Evolutionary conservation across 1,140 invertebrate species (phyloP), one percentile per base, ranked within the genome.

Genomic region (Aethina tumida): DNA sequence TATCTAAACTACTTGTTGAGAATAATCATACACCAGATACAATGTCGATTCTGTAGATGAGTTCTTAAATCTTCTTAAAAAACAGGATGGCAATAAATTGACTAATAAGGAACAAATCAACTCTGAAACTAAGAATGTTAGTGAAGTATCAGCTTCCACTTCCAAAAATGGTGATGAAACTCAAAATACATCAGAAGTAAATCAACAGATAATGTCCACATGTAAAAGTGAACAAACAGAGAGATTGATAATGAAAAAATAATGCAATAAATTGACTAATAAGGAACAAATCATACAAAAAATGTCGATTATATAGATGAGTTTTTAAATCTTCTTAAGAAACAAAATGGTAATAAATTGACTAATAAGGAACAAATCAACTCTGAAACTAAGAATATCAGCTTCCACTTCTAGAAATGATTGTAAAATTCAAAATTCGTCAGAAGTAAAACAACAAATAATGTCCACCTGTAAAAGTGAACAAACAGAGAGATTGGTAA

Each of bases 1-100:
- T 53, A 9, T 33, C 54, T 21, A 47, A 44, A 41, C 20, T 47
- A 10, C 14, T 55, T 1, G 10, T 14, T 15, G 21, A 39, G 9
- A 6, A n/a, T n/a, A n/a, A n/a, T n/a, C 16, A 6, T 20, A 47
- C 15, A 20, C n/a, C 24, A 14, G 14, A 16, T 36, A 29, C 33
- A 8, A 39, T 27, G 10, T 5, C 16, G 14, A 28, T 24, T 13
- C 24, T 21, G 29, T 50, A 19, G 27, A 39, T 2, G 16, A 34
- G 9, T 46, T 42, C 22, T 34, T 52, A 15, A 32, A 19, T 15
- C 16, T 19, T 5, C 0, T 35, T 17, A 43, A 43, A 22, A n/a
- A 7, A 25, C 17, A 34, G 15, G 15, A 21, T 5, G 9, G 22
- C 14, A 22, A 25, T 14, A 27, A 35, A 30, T 10, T 27, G 24